Evolutionary conservation across 2,888 invertebrate species (phyloP), one percentile per base, ranked within the genome.

Genomic region (Dicyrtomina minuta): DNA sequence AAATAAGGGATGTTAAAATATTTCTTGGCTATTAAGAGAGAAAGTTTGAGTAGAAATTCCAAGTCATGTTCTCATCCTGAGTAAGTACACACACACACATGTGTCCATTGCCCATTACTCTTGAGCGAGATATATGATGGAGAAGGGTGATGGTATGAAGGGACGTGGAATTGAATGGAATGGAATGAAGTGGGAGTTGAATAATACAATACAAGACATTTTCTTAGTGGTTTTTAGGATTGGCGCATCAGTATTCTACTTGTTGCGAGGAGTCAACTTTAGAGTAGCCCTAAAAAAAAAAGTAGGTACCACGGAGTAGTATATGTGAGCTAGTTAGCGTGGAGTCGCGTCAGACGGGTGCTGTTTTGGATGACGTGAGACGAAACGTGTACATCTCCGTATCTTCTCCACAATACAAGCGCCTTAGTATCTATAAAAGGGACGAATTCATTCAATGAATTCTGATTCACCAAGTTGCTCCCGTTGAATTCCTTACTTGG

Each of bases 201-300:
- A 46, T n/a, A 46, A 46, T 17, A 46, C n/a, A 20, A 46, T n/a
- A 46, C 46, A 46, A 12, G 46, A 17, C 33, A 33, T 33, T 46
- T 46, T 46, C 46, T n/a, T 46, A 5, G n/a, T 46, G n/a, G n/a
- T 58, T 58, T 26, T 33, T 39, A 33, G 46, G 49, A 24, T 62
- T 62, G 62, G 46, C 62, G 62, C 62, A 62, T 62, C 58, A 58
- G 41, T 58, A 49, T 62, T 62, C 62, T 62, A 62, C 62, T 62
- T 62, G 62, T 62, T 62, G 62, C 62, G 46, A 62, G 26, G 46
- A 62, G n/a, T 17, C 62, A 6, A 62, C n/a, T 24, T 17, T 58
- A n/a, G 17, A 17, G 39, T n/a, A 41, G 39, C 27, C 33, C 33
- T 1, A 22, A 49, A 5, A 12, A 5, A 49, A 4, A 49, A 22